phyloP scores from a whole-genome alignment of 2,797 vertebrate species.

The Poecilia picta region DNA sequence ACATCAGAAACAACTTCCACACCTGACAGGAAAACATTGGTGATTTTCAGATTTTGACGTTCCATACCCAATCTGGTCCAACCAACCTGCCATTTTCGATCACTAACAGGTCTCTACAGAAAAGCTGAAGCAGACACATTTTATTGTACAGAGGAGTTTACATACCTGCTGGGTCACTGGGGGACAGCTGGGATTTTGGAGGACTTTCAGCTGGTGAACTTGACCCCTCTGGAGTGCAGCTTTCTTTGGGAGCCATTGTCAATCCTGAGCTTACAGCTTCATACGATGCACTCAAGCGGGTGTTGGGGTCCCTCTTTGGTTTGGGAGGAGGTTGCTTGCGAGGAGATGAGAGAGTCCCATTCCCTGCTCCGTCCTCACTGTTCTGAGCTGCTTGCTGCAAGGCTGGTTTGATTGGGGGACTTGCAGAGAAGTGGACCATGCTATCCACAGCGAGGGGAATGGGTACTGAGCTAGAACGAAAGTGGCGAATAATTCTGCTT shows the following conservation, averaged over 20 bases:
- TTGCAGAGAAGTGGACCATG: conserved; percentile 79
- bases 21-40: neutral
- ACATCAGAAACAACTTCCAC: neutral
- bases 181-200: conserved; percentile 78
- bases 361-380: conserved; percentile 78
- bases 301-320: conserved; percentile 97
- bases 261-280: conserved; percentile 94
- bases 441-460: conserved; percentile 83
- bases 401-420: conserved; percentile 83
- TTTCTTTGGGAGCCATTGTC: conserved; percentile 87
- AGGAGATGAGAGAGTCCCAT: conserved; percentile 86
- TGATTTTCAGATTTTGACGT: neutral
- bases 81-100: neutral
- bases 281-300: conserved; percentile 94
- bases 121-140: conserved; percentile 8
- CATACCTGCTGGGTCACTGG: conserved; percentile 80
- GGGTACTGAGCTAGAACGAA: conserved; percentile 85
- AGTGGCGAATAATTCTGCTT: conserved; percentile 80
- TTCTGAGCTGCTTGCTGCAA: conserved; percentile 86
- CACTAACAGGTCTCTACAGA: neutral
- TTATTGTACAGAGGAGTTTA: conserved; percentile 36
- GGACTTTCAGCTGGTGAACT: conserved; percentile 75
- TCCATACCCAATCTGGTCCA: neutral
- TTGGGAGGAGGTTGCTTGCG: conserved; percentile 98
- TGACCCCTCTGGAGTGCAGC: conserved; percentile 86